Conservation (phyloP, 2,113 vertebrate species). For the Sciurus niger region DNA sequence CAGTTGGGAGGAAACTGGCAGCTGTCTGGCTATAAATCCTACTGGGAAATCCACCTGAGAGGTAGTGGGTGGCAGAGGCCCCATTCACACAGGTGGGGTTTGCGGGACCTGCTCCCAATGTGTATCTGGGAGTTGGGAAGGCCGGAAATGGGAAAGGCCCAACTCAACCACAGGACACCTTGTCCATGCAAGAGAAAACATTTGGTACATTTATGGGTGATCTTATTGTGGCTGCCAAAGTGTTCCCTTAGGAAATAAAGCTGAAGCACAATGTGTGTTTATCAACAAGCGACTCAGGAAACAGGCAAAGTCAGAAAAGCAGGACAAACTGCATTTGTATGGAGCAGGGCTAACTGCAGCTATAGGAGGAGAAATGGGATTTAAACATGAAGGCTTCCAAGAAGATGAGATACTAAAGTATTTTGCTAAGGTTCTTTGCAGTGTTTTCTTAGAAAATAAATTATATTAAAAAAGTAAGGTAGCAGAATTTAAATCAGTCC, state of each 20-base stretch:
- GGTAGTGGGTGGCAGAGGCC: neutral
- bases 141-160: neutral
- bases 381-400: neutral
- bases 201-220: neutral
- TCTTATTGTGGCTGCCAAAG: neutral
- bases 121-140: neutral
- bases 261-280: neutral
- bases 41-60: neutral
- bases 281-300: neutral
- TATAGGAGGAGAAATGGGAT: neutral
- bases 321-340: neutral
- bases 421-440: neutral
- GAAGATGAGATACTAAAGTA: neutral
- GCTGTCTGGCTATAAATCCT: neutral
- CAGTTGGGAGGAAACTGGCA: neutral
- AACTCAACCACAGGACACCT: neutral
- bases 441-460: neutral
- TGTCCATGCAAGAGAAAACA: neutral
- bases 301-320: neutral
- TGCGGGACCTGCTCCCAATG: neutral
- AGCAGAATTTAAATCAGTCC: neutral
- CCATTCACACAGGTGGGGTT: neutral
- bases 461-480: neutral
- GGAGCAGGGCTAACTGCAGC: neutral
- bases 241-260: constrained; percentile 39